A percentile compares a stretch with the other conserved stretches of the same genome.
These are phyloP conservation scores for Potamilus streckersoni DNA, from an alignment of 1,140 invertebrate genomes.

Conservation along the genomic window DNA sequence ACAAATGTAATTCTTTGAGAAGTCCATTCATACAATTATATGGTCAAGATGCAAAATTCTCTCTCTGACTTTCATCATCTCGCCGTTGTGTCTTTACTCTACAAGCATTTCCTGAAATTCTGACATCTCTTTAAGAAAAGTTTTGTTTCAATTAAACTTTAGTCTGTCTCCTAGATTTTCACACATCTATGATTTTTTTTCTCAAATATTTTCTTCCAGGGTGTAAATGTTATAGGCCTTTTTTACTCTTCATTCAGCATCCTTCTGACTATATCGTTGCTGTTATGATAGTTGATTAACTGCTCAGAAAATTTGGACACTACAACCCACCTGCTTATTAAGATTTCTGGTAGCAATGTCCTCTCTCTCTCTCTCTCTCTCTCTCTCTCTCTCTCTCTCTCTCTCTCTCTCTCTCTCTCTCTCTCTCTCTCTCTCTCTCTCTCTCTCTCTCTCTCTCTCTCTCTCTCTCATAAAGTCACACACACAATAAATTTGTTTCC, in stretches of 20 bases:
- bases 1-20: conserved; percentile 40
- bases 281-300: neutral
- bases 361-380: too few relatives aligned
- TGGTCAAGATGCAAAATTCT: neutral
- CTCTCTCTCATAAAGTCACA: neutral
- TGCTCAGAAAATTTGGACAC: neutral
- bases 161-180: too few relatives aligned
- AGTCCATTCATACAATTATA: conserved; percentile 37
- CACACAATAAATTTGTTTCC: neutral
- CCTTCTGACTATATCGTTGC: neutral
- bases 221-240: too few relatives aligned
- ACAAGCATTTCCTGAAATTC: neutral
- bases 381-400: neutral
- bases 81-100: neutral
- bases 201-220: too few relatives aligned
- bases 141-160: too few relatives aligned
- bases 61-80: neutral
- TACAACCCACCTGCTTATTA: neutral
- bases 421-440: neutral
- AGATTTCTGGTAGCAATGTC: too few relatives aligned
- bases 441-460: neutral
- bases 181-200: too few relatives aligned
- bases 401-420: neutral
- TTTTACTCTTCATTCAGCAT: neutral
- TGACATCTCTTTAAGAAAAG: too few relatives aligned